Conservation (phyloP, 2,113 vertebrate genomes). For the Verasper variegatus region DNA sequence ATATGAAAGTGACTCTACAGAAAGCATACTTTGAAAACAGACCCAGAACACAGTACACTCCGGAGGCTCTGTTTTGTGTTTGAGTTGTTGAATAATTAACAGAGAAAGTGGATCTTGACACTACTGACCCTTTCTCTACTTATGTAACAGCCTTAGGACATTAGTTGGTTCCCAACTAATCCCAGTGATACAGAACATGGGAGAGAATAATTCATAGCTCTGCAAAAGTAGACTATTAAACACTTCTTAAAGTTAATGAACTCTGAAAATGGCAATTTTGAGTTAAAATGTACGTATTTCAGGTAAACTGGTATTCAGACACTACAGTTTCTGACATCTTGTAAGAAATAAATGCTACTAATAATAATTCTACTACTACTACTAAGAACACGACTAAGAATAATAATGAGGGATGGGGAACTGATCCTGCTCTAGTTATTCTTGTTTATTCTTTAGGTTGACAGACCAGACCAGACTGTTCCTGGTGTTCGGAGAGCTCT, state of each 20-base stretch:
- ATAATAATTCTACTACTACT: no score
- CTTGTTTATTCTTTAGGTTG: neutral
- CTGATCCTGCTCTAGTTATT: neutral
- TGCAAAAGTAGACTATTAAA: neutral
- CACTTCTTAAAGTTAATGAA: neutral
- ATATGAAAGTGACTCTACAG: neutral
- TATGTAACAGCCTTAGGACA: conserved; percentile 3
- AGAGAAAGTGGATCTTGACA: neutral
- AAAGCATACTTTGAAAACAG: neutral
- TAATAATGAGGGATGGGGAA: neutral
- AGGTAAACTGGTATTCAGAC: no score
- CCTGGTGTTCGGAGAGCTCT: neutral
- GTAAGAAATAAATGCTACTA: no score
- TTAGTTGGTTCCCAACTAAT: neutral
- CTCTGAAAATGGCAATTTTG: no score
- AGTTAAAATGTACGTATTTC: no score
- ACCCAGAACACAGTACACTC: neutral
- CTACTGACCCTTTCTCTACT: conserved; percentile 14
- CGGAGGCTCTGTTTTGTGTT: neutral
- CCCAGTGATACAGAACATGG: neutral
- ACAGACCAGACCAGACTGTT: neutral
- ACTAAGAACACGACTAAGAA: no score
- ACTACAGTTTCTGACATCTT: no score
- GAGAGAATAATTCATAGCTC: neutral
- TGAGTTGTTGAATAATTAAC: conserved; percentile 25